phyloP scores from a whole-genome alignment of 1,140 invertebrate genomes.

The Drosophila sp. region DNA sequence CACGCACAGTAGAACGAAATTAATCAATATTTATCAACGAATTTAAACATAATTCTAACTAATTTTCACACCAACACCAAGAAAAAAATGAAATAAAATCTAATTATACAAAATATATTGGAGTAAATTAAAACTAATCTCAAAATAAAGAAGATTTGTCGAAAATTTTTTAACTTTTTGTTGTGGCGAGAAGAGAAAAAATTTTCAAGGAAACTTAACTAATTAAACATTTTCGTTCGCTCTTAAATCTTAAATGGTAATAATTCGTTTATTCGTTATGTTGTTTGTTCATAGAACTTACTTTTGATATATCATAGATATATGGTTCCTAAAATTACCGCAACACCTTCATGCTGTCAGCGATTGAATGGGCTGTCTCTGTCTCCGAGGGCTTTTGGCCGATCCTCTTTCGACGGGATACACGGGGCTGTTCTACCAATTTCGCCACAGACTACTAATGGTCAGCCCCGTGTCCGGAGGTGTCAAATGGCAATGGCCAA shows the following conservation, averaged over 20 bases:
- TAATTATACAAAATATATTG: slow-evolving; percentile 36
- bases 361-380: slow-evolving; percentile 19
- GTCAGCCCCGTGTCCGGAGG: slow-evolving; percentile 22
- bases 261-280: slow-evolving; percentile 72
- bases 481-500: slow-evolving; percentile 3
- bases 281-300: slow-evolving; percentile 95
- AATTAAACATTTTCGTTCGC: slow-evolving; percentile 38
- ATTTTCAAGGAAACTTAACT: slow-evolving; percentile 63
- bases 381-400: neutral
- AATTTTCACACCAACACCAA: slow-evolving; percentile 44
- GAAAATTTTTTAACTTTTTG: slow-evolving; percentile 71
- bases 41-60: slow-evolving; percentile 15
- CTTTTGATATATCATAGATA: slow-evolving; percentile 97
- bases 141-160: slow-evolving; percentile 32
- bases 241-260: slow-evolving; percentile 40
- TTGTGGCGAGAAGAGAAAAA: slow-evolving; percentile 61
- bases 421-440: slow-evolving; percentile 30
- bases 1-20: slow-evolving; percentile 40
- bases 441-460: slow-evolving; percentile 65
- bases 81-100: slow-evolving; percentile 29
- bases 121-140: slow-evolving; percentile 7
- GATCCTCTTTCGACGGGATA: neutral
- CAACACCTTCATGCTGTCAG: slow-evolving; percentile 84
- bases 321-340: slow-evolving; percentile 94
- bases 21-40: slow-evolving; percentile 10